These are phyloP conservation scores for Panopea generosa DNA, from an alignment of 2,888 invertebrate species.

Conservation along the genomic window DNA sequence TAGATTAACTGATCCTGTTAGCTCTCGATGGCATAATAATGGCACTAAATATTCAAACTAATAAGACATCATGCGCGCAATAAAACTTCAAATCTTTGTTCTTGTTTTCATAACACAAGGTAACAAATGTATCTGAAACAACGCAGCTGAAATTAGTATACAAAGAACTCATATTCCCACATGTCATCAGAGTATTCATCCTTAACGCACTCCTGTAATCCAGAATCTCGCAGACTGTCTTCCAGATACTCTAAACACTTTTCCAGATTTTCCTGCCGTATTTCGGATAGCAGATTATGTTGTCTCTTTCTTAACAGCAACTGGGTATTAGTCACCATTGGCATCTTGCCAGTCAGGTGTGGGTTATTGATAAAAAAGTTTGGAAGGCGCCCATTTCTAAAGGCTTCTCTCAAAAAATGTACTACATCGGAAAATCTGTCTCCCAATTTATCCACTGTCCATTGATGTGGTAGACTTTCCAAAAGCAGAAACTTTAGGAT, in stretches of 20 bases:
- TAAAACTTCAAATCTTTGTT: too few species aligned
- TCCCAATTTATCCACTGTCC: constrained; percentile 69
- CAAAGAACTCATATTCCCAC: constrained; percentile 81
- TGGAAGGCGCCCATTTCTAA: constrained; percentile 72
- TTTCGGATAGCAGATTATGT: constrained; percentile 70
- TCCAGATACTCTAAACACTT: constrained; percentile 72
- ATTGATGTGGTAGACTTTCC: constrained; percentile 73
- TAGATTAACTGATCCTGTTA: too few species aligned
- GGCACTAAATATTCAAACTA: too few species aligned
- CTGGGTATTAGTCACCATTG: constrained; percentile 59
- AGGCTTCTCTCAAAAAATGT: constrained; percentile 71
- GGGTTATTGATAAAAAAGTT: constrained; percentile 76
- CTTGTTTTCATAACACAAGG: too few species aligned
- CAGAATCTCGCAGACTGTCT: constrained; percentile 66
- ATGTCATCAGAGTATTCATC: constrained; percentile 74
- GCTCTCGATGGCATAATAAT: too few species aligned
- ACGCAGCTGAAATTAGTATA: too few species aligned
- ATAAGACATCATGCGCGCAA: too few species aligned
- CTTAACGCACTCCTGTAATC: constrained; percentile 66
- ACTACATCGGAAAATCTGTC: constrained; percentile 75
- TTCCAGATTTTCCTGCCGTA: constrained; percentile 58
- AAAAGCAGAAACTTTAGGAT: constrained; percentile 71
- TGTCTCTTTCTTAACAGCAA: constrained; percentile 68
- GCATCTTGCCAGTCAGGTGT: constrained; percentile 71
- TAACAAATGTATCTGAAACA: too few species aligned